Base-by-base conservation (phyloP, 2,888 invertebrate genomes). In the Catocala fraxini region DNA sequence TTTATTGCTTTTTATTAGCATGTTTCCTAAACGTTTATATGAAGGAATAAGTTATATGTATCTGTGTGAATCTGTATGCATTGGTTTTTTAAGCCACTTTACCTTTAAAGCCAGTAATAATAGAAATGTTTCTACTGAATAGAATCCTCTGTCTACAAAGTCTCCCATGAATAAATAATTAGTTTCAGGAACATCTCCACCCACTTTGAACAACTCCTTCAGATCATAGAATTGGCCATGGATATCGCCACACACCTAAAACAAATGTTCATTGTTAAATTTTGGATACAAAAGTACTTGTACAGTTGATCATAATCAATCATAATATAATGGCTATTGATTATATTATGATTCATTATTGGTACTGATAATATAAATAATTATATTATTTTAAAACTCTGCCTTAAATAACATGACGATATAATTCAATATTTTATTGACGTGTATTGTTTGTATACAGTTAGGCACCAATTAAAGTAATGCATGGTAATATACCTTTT, bases 81-180 rank as follows among this genome's bases (percentile, higher is more conserved):
- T 3, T 25, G 1, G 25, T 25, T 25, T 25, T 25, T 25, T 25
- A 25, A 25, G 25, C 25, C 25, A 25, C 25, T 25, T 83, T 94
- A 99, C 99, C 95, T 99, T 99, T 73, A 99, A 95, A 64, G 99
- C 99, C 84, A 99, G 94, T 70, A 99, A 95, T 77, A 99, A 95
- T 77, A 99, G 95, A 94, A 99, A 99, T 65, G 99, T 99, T 95
- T 99, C 99, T 11, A 99, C 99, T 83, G 99, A 99, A 94, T 99
- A 99, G 93, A 99, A 99, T 47, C 99, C 99, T 93, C 99, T 95
- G 90, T 99, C 99, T 9, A 99, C 99, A 95, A 99, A 99, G 91
- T 99, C 99, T 15, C 99, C 99, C 98, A 99, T 99, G 88, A 99
- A 99, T 68, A 99, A 95, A 89, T 99, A 99, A 93, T 99, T 99